Evolutionary conservation across 2,113 vertebrate genomes (phyloP), one percentile per base, ranked within the genome.

Genomic region (Seriola aureovittata): DNA sequence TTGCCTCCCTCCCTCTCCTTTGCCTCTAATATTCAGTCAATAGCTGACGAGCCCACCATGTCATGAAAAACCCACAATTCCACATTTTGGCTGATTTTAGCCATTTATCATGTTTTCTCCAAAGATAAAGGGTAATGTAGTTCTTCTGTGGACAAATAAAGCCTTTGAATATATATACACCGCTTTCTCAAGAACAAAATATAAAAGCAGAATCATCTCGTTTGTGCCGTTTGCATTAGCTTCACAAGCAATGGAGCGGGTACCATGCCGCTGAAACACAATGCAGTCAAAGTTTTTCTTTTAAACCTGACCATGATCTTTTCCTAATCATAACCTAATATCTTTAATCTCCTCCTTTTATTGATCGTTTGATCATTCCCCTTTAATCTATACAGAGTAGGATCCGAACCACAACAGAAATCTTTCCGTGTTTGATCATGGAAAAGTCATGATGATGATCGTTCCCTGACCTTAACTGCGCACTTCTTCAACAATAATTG

Each of bases 1-100:
- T 69, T 6, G 32, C 59, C 13, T 66, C 59, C 32, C 38, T 75
- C 52, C 50, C n/a, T 63, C 71, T 29, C 12, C 42, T 25, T 48
- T 11, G 75, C n/a, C 55, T 78, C 77, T 65, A 63, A 74, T 58
- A 46, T 65, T 73, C 40, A 66, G 42, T 59, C 10, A 63, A 55
- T 62, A 8, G 12, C 32, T 59, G 32, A 78, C 13, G 42, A 64
- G 54, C 60, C 38, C 70, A 81, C 34, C 46, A 11, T 57, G 29
- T 65, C 58, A 13, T 32, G 58, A 58, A 69, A 78, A 73, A 63
- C 8, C 5, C 17, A 71, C 13, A 42, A 34, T 55, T 62, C 16
- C 12, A 66, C 54, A 72, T 8, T 55, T 4, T 66, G 32, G 23
- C 14, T 8, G 38, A 42, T 29, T 29, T 29, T 29, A 29, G 29